Conservation (phyloP, 2,888 invertebrate species). For the Mystacides longicornis region DNA sequence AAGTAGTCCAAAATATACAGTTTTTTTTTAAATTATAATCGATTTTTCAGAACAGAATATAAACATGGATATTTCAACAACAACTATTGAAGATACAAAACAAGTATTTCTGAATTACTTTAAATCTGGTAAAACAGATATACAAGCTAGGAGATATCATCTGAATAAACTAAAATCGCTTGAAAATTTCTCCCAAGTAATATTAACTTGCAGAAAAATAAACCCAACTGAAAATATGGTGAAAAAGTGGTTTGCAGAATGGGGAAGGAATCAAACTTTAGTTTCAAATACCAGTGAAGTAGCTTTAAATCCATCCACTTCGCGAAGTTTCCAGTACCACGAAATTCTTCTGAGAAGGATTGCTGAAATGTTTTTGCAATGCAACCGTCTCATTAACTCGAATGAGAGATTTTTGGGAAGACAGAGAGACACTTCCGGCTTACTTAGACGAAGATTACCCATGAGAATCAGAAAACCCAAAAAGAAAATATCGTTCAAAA, state of each 20-base stretch:
- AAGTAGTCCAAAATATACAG: too few relatives aligned
- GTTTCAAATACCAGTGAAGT: not conserved
- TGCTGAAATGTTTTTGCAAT: not conserved
- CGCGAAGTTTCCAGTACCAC: not conserved
- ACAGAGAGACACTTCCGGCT: not conserved
- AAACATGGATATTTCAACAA: not conserved
- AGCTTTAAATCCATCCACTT: too few relatives aligned
- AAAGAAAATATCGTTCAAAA: not conserved
- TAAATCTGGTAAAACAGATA: not conserved
- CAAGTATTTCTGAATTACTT: constrained; percentile 1
- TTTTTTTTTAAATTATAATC: too few relatives aligned
- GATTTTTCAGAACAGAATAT: too few relatives aligned
- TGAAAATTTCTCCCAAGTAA: not conserved
- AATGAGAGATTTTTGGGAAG: not conserved
- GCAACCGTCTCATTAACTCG: not conserved
- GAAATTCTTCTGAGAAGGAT: not conserved
- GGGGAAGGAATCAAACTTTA: not conserved
- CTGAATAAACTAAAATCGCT: not conserved
- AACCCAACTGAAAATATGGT: constrained; percentile 6
- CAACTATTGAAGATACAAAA: not conserved
- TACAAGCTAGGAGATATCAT: constrained; percentile 1
- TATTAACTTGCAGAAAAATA: not conserved
- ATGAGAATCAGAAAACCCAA: not conserved
- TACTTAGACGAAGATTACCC: not conserved
- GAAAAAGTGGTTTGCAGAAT: not conserved